Evolutionary conservation across 2,888 invertebrate genomes (phyloP).

Genomic region (Eilema caniola): DNA sequence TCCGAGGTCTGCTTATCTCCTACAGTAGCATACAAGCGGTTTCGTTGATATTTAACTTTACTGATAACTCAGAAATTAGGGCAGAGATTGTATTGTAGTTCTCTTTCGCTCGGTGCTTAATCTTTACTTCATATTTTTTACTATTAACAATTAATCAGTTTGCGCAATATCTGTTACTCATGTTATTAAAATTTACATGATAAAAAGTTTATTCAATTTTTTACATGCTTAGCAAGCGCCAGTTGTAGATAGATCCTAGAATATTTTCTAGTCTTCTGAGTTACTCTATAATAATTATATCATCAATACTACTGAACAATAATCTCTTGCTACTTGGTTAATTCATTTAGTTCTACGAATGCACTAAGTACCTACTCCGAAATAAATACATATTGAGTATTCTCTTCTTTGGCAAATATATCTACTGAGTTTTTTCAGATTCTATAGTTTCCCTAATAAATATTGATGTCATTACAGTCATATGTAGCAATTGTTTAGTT

Average conservation of each 20-base stretch:
- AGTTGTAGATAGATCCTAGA: background rate
- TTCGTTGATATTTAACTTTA: conserved; percentile 72
- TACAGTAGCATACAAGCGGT: conserved; percentile 60
- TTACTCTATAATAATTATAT: background rate
- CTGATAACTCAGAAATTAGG: conserved; percentile 79
- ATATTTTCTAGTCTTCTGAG: background rate
- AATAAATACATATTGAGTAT: background rate
- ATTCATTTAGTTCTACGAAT: background rate
- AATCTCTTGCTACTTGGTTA: background rate
- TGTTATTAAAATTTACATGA: conserved; percentile 3
- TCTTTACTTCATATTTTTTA: conserved; percentile 36
- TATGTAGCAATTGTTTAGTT: background rate
- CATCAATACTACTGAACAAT: background rate
- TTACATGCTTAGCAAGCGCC: background rate
- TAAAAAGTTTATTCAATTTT: background rate
- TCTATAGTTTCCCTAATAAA: background rate
- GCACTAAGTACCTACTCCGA: too few relatives aligned
- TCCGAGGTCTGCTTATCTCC: conserved; percentile 59
- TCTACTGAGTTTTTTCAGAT: background rate
- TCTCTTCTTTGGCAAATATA: background rate
- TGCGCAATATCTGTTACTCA: background rate
- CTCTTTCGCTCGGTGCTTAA: conserved; percentile 50
- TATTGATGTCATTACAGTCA: background rate
- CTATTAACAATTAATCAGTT: background rate
- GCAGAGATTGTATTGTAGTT: conserved; percentile 72